phyloP scores from a whole-genome alignment of 2,888 invertebrate species.

The Rhingia rostrata region DNA sequence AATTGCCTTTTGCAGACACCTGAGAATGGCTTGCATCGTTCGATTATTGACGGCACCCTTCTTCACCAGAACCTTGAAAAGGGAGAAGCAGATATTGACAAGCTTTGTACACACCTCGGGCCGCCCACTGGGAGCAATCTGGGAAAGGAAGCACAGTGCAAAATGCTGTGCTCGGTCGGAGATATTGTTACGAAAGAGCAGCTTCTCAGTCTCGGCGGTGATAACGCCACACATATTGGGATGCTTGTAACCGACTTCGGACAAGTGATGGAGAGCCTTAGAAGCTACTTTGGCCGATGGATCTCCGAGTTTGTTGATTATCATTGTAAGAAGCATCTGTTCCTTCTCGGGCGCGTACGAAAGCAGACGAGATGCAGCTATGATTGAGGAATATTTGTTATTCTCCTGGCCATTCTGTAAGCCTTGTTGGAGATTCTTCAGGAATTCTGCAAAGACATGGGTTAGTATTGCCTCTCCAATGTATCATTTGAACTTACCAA shows the following conservation, averaged over 20 bases:
- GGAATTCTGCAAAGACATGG: conserved; percentile 77
- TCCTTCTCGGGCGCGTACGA: conserved; percentile 82
- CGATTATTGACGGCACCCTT: conserved; percentile 90
- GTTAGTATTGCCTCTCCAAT: background rate
- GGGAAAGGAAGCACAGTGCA: conserved; percentile 94
- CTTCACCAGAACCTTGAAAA: conserved; percentile 96
- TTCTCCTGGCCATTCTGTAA: conserved; percentile 82
- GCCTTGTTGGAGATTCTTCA: conserved; percentile 81
- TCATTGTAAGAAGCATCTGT: conserved; percentile 87
- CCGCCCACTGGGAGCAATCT: conserved; percentile 88
- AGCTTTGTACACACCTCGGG: conserved; percentile 92
- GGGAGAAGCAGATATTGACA: conserved; percentile 95
- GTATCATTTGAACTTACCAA: conserved; percentile 82
- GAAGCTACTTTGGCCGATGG: conserved; percentile 92
- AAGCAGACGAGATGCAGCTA: conserved; percentile 79
- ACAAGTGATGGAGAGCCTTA: conserved; percentile 92
- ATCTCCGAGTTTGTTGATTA: conserved; percentile 98
- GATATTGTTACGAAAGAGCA: conserved; percentile 95
- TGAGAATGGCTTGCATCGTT: conserved; percentile 92
- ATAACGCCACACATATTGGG: conserved; percentile 96
- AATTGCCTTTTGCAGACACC: conserved; percentile 91
- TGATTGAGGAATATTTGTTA: conserved; percentile 80
- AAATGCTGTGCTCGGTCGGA: conserved; percentile 94
- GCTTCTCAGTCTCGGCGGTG: conserved; percentile 93
- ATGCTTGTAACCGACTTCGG: conserved; percentile 91